Percentiles rank a stretch among this genome's conserved stretches.
phyloP scores from a whole-genome alignment of 1,140 invertebrate genomes.

The Thereuonema tuberculata region DNA sequence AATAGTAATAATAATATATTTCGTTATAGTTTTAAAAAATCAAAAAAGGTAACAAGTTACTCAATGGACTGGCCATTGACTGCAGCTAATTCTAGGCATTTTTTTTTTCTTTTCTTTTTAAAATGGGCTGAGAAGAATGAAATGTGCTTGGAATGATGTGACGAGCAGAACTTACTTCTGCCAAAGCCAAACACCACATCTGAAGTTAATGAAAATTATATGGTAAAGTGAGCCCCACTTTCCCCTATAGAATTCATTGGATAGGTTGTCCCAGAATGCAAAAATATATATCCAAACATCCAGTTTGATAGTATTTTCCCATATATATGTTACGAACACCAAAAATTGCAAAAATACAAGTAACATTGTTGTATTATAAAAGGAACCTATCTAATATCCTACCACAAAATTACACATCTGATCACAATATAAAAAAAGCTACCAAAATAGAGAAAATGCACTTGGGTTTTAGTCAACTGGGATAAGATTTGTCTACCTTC shows the following conservation, averaged over 20 bases:
- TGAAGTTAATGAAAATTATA: too few species aligned
- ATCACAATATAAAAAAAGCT: slow-evolving; percentile 1
- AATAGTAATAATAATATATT: too few species aligned
- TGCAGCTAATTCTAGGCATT: too few species aligned
- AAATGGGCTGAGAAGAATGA: too few species aligned
- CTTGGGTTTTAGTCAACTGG: not conserved
- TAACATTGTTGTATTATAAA: not conserved
- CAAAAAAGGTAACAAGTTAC: too few species aligned
- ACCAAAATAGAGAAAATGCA: slow-evolving; percentile 8
- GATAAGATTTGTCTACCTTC: not conserved
- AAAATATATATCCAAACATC: slow-evolving; percentile 5
- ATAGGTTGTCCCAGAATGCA: not conserved
- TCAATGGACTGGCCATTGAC: too few species aligned
- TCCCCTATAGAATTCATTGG: too few species aligned
- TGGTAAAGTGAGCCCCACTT: too few species aligned
- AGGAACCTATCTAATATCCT: not conserved
- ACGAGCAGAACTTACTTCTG: too few species aligned
- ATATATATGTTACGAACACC: not conserved
- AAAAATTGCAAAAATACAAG: slow-evolving; percentile 6
- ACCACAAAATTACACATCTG: not conserved
- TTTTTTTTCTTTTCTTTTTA: too few species aligned
- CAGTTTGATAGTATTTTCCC: slow-evolving; percentile 4
- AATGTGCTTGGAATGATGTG: not conserved
- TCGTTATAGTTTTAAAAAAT: too few species aligned
- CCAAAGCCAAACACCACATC: too few species aligned